A percentile compares a stretch with the other conserved stretches of the same genome.
These are phyloP conservation scores for Drosophila willistoni DNA, from an alignment of 1,140 invertebrate genomes.

Conservation along the genomic window DNA sequence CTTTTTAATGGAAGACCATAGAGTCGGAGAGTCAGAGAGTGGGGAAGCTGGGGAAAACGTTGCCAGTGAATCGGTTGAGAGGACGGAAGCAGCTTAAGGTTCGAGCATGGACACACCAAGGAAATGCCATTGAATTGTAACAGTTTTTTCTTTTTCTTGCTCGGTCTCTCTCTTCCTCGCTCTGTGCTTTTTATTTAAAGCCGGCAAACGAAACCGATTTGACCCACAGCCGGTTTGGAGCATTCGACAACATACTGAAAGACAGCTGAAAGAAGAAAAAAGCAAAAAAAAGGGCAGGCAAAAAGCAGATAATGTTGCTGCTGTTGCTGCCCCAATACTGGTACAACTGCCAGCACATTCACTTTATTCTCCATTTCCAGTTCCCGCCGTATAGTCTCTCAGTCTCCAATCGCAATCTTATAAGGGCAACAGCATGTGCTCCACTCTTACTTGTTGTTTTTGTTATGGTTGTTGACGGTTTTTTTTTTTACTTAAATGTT, in stretches of 20 bases:
- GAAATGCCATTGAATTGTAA: conserved; percentile 71
- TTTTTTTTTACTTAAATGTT: conserved; percentile 13
- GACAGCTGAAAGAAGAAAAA: conserved; percentile 38
- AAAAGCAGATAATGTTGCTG: conserved; percentile 53
- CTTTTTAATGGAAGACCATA: conserved; percentile 38
- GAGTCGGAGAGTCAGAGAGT: neutral
- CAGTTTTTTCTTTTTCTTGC: conserved; percentile 76
- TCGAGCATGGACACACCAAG: conserved; percentile 29
- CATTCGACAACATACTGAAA: conserved; percentile 47
- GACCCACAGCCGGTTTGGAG: conserved; percentile 57
- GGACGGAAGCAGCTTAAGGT: conserved; percentile 66
- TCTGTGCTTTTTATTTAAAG: conserved; percentile 10
- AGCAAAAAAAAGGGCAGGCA: conserved; percentile 37
- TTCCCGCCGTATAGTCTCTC: neutral
- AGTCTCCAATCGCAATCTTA: conserved; percentile 57
- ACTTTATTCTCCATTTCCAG: conserved; percentile 27
- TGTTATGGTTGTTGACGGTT: conserved; percentile 38
- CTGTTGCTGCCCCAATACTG: conserved; percentile 16
- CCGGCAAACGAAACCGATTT: conserved; percentile 47
- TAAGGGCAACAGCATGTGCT: conserved; percentile 69
- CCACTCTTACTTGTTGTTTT: conserved; percentile 34
- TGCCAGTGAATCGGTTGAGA: neutral
- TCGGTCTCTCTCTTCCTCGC: conserved; percentile 42
- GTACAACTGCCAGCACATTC: conserved; percentile 39
- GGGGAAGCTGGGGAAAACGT: neutral